Conservation (phyloP, 2,113 vertebrate species). For the Panurus biarmicus region DNA sequence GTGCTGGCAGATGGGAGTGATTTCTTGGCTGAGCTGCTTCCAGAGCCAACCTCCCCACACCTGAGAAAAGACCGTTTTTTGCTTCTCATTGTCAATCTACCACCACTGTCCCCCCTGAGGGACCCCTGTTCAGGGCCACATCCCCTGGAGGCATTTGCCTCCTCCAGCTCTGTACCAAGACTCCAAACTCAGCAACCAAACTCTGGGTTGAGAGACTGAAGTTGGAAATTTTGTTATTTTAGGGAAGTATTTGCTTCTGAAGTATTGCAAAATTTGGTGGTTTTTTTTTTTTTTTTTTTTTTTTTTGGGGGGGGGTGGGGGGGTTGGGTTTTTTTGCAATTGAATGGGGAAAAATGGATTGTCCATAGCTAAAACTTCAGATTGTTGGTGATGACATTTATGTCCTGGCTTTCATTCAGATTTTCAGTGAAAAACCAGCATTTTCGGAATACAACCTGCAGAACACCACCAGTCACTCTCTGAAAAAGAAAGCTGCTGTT, state of each 20-base stretch:
- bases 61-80: accelerated
- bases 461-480: neutral
- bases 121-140: accelerated
- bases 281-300: neutral
- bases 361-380: neutral
- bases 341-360: neutral
- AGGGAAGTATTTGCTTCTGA: neutral
- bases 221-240: neutral
- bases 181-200: accelerated
- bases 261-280: neutral
- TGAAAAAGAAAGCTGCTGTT: neutral
- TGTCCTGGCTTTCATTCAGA: neutral
- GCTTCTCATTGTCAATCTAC: neutral
- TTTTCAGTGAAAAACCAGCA: neutral
- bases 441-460: neutral
- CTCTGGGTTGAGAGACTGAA: neutral
- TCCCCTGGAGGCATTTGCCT: neutral
- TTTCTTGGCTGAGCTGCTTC: neutral
- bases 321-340: no score
- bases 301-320: no score
- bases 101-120: neutral
- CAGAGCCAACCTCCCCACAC: accelerated
- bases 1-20: neutral
- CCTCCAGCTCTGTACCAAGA: neutral
- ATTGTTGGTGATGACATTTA: neutral